These are phyloP conservation scores for Halocaridina rubra DNA, from an alignment of 2,888 invertebrate species.

Conservation along the genomic window DNA sequence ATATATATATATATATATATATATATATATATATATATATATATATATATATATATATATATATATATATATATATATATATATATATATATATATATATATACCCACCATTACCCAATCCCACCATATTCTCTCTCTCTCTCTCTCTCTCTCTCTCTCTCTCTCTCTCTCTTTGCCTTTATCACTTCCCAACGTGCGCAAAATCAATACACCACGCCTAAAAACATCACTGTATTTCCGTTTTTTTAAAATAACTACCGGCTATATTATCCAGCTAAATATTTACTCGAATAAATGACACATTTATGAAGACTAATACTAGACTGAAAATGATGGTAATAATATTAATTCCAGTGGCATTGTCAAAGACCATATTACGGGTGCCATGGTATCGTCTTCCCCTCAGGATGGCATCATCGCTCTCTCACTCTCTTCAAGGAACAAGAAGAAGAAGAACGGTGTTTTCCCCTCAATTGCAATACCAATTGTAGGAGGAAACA, in stretches of 20 bases:
- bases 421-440: background rate
- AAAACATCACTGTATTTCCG: background rate
- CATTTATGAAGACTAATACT: too few relatives aligned
- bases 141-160: background rate
- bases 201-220: constrained; percentile 55
- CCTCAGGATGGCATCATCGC: background rate
- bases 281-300: too few relatives aligned
- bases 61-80: constrained; percentile 3
- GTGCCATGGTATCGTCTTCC: background rate
- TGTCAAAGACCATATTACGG: too few relatives aligned
- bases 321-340: too few relatives aligned
- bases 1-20: background rate
- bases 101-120: too few relatives aligned
- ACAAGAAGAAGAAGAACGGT: background rate
- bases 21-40: background rate
- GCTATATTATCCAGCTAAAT: too few relatives aligned
- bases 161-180: background rate
- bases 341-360: too few relatives aligned
- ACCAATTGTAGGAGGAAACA: background rate
- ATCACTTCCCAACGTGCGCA: constrained; percentile 22
- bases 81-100: background rate
- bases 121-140: background rate
- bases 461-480: background rate
- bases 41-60: background rate
- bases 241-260: too few relatives aligned